Percentiles rank a stretch among this genome's conserved stretches.
Conservation (phyloP, 1,140 invertebrate genomes). For the Asobara japonica region DNA sequence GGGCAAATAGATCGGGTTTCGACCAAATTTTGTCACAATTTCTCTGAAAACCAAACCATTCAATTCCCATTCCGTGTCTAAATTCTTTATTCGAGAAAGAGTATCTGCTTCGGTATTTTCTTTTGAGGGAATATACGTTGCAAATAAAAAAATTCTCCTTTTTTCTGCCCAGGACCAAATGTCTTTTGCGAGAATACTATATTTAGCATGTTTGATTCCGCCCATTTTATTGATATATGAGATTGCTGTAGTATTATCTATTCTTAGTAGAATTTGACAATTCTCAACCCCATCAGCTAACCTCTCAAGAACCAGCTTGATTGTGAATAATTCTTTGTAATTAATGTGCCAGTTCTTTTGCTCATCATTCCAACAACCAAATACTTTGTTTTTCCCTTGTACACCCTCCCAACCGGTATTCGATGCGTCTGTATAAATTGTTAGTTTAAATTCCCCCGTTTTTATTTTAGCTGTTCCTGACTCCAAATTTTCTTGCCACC, state of each 20-base stretch:
- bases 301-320: neutral
- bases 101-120: slow-evolving; percentile 1
- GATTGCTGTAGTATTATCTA: slow-evolving; percentile 16
- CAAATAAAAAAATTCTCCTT: neutral
- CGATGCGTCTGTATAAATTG: slow-evolving; percentile 10
- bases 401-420: neutral
- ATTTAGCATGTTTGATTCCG: neutral
- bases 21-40: neutral
- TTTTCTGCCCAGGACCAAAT: neutral
- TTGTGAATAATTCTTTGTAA: slow-evolving; percentile 1
- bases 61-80: neutral
- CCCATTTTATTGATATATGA: slow-evolving; percentile 18
- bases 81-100: neutral
- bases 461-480: neutral
- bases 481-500: slow-evolving; percentile 6
- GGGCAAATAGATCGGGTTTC: neutral
- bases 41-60: neutral
- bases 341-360: slow-evolving; percentile 17
- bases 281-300: neutral
- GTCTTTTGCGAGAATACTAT: neutral
- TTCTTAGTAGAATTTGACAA: slow-evolving; percentile 6
- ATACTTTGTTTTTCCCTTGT: neutral
- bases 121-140: neutral
- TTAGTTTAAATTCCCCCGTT: neutral
- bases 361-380: neutral